Evolutionary conservation across 2,113 vertebrate species (phyloP).

Genomic region (Gyps fulvus): DNA sequence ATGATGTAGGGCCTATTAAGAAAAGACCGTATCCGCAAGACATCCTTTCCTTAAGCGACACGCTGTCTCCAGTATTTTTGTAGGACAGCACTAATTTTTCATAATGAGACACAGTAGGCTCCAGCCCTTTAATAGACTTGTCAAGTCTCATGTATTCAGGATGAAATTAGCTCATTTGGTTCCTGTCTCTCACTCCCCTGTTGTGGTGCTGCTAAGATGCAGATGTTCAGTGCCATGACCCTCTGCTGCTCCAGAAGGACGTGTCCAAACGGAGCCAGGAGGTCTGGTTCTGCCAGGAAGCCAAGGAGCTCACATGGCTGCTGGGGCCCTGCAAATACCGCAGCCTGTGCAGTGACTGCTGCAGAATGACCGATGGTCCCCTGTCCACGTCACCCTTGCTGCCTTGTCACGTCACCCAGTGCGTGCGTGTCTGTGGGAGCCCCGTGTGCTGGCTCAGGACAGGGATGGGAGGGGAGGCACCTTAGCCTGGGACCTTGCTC

Average conservation of each 20-base stretch:
- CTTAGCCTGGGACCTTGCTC: not conserved
- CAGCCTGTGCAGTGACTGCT: not conserved
- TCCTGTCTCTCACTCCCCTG: conserved; percentile 20
- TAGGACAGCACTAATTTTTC: conserved; percentile 54
- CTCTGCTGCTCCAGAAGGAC: not conserved
- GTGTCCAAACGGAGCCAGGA: not conserved
- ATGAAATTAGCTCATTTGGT: conserved; percentile 51
- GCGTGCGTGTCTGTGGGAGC: not conserved
- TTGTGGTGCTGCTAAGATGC: not conserved
- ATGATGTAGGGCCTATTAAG: conserved; percentile 38
- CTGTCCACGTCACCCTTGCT: not conserved
- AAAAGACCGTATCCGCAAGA: not conserved
- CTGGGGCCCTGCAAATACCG: not conserved
- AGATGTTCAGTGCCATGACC: not conserved
- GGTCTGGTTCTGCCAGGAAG: not conserved
- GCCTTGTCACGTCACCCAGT: not conserved
- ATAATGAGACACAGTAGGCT: conserved; percentile 35
- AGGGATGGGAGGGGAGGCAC: not conserved
- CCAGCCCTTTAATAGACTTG: conserved; percentile 53
- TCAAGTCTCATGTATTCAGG: conserved; percentile 17
- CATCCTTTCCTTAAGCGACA: conserved; percentile 12
- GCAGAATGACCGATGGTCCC: not conserved
- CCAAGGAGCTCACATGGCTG: not conserved
- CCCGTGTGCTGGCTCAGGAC: not conserved
- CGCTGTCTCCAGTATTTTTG: conserved; percentile 39